Conservation (phyloP, 64 coral and sea anemone genomes). For the Pocillopora damicornis region DNA sequence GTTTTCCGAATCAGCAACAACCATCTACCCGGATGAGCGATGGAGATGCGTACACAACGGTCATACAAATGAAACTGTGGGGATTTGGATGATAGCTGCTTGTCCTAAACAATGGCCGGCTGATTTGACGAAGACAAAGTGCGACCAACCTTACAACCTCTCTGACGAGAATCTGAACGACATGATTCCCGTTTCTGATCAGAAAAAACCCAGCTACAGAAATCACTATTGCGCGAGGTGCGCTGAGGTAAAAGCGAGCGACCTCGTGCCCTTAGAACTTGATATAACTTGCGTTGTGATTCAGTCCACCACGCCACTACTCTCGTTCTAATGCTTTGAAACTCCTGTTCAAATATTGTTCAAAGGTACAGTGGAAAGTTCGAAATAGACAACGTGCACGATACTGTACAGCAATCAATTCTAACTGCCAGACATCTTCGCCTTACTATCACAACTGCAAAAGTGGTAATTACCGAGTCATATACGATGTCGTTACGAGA, state of each 20-base stretch:
- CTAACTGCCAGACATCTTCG: not conserved
- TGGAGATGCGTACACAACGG: conserved; percentile 15
- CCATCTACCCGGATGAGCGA: not conserved
- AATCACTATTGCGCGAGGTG: conserved; percentile 30
- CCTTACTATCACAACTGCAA: not conserved
- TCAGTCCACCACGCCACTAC: conserved; percentile 31
- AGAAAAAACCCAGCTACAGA: conserved; percentile 1
- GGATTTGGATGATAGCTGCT: conserved; percentile 37
- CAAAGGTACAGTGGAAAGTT: not conserved
- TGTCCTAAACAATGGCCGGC: conserved; percentile 18
- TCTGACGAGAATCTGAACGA: not conserved
- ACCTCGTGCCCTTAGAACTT: not conserved
- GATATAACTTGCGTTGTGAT: conserved; percentile 1
- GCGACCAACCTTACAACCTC: not conserved
- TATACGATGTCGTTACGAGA: not conserved
- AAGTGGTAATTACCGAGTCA: not conserved
- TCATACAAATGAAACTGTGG: not conserved
- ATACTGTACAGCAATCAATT: not conserved
- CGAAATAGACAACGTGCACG: not conserved
- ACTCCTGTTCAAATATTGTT: conserved; percentile 39
- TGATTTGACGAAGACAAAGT: not conserved
- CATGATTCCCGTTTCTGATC: conserved; percentile 25
- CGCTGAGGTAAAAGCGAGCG: not conserved
- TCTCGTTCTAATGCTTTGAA: not conserved
- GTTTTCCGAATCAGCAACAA: not conserved